Conservation (phyloP, 2,888 invertebrate species). For the Mythimna lalbum region DNA sequence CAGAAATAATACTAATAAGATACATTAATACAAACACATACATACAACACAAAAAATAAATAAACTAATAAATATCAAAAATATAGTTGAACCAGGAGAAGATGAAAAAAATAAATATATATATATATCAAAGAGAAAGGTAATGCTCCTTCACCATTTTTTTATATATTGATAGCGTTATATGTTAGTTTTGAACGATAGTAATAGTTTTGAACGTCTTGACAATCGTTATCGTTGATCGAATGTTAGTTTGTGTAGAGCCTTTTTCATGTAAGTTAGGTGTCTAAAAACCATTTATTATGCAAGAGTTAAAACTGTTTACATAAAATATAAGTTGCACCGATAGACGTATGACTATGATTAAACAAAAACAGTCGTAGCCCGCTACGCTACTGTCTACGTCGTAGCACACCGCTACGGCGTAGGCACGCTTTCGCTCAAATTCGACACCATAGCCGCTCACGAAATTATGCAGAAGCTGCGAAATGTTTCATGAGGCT, state of each 20-base stretch:
- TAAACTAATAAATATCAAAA: too few relatives aligned
- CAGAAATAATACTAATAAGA: too few relatives aligned
- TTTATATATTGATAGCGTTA: too few relatives aligned
- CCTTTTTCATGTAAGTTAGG: neutral
- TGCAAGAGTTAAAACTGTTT: too few relatives aligned
- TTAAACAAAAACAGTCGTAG: neutral
- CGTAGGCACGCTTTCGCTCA: conserved; percentile 53
- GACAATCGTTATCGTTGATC: neutral
- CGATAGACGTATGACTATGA: neutral
- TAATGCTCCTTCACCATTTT: too few relatives aligned
- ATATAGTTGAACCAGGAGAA: too few relatives aligned
- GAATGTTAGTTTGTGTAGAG: neutral
- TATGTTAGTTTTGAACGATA: too few relatives aligned
- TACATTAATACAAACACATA: too few relatives aligned
- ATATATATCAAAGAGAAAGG: too few relatives aligned
- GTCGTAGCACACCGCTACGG: conserved; percentile 36
- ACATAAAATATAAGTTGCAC: neutral
- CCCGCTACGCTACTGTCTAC: conserved; percentile 25
- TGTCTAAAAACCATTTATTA: too few relatives aligned
- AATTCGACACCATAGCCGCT: conserved; percentile 50
- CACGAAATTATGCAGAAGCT: conserved; percentile 73
- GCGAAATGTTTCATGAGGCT: conserved; percentile 77
- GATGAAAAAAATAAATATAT: too few relatives aligned
- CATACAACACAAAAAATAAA: too few relatives aligned
- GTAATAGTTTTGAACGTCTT: neutral